Evolutionary conservation across 2,113 vertebrate genomes (phyloP), one percentile per base, ranked within the genome.

Genomic region (Heloderma charlesbogerti): DNA sequence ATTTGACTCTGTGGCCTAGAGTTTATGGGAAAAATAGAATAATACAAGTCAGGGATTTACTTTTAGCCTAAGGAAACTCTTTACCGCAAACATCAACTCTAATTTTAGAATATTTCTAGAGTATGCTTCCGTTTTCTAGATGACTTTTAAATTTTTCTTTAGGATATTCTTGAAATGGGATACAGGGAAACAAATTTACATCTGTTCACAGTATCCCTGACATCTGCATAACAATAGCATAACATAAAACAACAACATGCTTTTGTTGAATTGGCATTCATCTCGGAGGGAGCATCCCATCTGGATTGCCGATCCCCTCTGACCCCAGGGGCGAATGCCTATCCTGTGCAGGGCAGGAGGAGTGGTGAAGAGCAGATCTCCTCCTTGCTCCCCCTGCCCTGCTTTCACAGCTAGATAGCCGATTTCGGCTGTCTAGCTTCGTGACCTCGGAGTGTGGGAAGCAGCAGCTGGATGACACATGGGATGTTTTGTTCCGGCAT

Each of bases 1-100:
- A 92, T 72, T 29, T 88, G 92, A 94, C 82, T 90, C 31, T 84
- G 91, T 94, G 89, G 16, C 81, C 43, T 88, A 80, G 43, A 75
- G 74, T 71, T 77, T 93, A 29, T 83, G 40, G 83, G 45, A 88
- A 93, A 90, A 72, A 86, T 1, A 90, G 83, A 81, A 54, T 27
- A n/a, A 63, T 84, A 54, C 54, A 93, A 91, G 43, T 60, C 85
- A 81, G 29, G 34, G 18, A 67, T 91, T 93, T 84, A 82, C 84
- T 72, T 67, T 16, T 80, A 43, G 90, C 88, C 54, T 22, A 15
- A 72, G 71, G 89, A 48, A 88, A 84, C 60, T 88, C 6, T 31
- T 0, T 51, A 12, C 31, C 86, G 25, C 16, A 89, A 90, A 60
- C 25, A 84, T 80, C 37, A 88, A 67, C 34, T 90, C 5, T 12